Percentiles rank a stretch among this genome's conserved stretches.
Conservation (phyloP, 2,888 invertebrate species). For the Matsumyia berberina region DNA sequence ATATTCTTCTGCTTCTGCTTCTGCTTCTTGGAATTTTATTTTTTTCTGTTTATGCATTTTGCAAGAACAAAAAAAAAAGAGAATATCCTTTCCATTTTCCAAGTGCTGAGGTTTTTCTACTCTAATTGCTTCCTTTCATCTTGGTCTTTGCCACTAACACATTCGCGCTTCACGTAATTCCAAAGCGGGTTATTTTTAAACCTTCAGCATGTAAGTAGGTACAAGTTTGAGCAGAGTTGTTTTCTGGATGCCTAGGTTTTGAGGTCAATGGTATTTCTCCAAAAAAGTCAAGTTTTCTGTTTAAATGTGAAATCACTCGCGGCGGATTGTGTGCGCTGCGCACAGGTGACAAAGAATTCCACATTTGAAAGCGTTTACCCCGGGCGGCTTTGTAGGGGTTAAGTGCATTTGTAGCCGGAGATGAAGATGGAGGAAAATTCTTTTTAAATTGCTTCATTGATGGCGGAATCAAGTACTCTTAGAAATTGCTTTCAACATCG, state of each 20-base stretch:
- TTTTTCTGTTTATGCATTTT: slow-evolving; percentile 7
- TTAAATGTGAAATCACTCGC: slow-evolving; percentile 47
- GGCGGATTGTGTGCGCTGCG: slow-evolving; percentile 16
- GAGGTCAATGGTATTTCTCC: slow-evolving; percentile 73
- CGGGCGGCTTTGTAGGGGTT: slow-evolving; percentile 28
- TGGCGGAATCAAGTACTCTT: slow-evolving; percentile 21
- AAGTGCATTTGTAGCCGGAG: slow-evolving; percentile 52
- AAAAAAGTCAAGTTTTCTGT: slow-evolving; percentile 44
- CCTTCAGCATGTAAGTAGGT: slow-evolving; percentile 27
- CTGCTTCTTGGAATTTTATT: background rate
- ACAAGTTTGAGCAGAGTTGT: slow-evolving; percentile 43
- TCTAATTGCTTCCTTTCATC: slow-evolving; percentile 73
- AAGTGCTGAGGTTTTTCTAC: slow-evolving; percentile 67
- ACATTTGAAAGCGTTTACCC: slow-evolving; percentile 36
- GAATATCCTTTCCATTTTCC: slow-evolving; percentile 43
- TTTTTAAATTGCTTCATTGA: slow-evolving; percentile 45
- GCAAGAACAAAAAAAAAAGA: slow-evolving; percentile 9
- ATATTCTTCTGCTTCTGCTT: slow-evolving; percentile 14
- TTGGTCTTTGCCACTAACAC: slow-evolving; percentile 25
- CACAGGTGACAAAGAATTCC: slow-evolving; percentile 53
- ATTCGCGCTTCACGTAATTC: slow-evolving; percentile 15
- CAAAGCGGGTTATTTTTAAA: slow-evolving; percentile 56
- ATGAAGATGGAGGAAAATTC: background rate
- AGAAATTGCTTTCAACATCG: slow-evolving; percentile 5
- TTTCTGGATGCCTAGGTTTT: slow-evolving; percentile 61